A percentile compares a stretch with the other conserved stretches of the same genome.
Conservation (phyloP, 1,140 invertebrate genomes). For the Drosophila erecta region DNA sequence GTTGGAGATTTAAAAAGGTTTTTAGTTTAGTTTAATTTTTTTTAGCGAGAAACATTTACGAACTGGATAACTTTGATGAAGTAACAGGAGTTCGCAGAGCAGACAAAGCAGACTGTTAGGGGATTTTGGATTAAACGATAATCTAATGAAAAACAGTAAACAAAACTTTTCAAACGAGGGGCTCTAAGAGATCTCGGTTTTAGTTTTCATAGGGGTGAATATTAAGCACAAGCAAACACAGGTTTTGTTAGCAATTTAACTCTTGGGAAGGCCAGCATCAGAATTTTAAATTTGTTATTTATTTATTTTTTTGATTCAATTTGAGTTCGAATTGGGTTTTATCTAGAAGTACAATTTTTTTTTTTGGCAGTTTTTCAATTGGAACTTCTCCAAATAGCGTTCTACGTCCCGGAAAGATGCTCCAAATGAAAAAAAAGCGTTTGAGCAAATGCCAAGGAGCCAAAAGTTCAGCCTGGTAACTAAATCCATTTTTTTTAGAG, state of each 20-base stretch:
- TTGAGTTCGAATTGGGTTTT: conserved; percentile 28
- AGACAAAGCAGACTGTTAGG: conserved; percentile 37
- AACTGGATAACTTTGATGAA: conserved; percentile 16
- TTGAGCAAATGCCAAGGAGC: conserved; percentile 16
- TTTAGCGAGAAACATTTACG: conserved; percentile 15
- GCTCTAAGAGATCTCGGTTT: conserved; percentile 23
- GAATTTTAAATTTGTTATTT: conserved; percentile 7
- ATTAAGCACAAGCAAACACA: conserved; percentile 35
- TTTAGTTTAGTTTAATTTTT: conserved; percentile 10
- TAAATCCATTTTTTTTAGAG: conserved; percentile 34
- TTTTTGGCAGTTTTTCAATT: conserved; percentile 36
- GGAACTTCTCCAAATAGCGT: conserved; percentile 78
- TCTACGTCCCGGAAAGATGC: conserved; percentile 26
- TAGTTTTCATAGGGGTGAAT: conserved; percentile 10
- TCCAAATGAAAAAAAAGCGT: conserved; percentile 15
- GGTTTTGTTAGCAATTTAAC: conserved; percentile 9
- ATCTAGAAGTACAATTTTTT: conserved; percentile 56
- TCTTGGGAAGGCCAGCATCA: conserved; percentile 17
- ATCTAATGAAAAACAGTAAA: conserved; percentile 37
- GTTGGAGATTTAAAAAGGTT: conserved; percentile 1
- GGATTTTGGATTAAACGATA: conserved; percentile 14
- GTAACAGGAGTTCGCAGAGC: conserved; percentile 20
- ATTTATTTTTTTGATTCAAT: background rate
- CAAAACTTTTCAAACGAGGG: conserved; percentile 14
- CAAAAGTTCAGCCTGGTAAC: conserved; percentile 8